Base-by-base conservation (phyloP, 2,888 invertebrate species). In the Trachelus troglodyta region DNA sequence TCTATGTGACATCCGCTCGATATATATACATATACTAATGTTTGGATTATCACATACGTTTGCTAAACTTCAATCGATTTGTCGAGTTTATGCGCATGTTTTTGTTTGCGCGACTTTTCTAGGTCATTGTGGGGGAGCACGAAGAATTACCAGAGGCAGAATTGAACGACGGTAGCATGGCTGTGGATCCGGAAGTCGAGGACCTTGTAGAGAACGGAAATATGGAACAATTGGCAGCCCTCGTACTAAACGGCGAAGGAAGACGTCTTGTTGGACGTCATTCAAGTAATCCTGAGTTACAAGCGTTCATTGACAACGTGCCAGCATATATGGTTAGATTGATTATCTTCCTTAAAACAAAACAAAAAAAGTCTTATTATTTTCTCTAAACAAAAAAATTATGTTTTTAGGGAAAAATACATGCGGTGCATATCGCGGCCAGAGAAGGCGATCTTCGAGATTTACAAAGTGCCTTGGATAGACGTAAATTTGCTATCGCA, bases 211-310 rank as follows among this genome's bases (percentile, higher is more conserved):
- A 94, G 85, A 93, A 93, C 82, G 95, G 97, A 12, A 97, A 97
- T 89, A 96, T 98, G 95, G 98, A 97, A 90, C 96, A 97, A 92
- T 92, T 98, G 87, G 98, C 98, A 35, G 94, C 96, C 76, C 92
- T 98, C 86, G 97, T 98, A 23, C 93, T 98, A 34, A 96, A 96
- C 85, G 98, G 98, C 4, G 96, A 98, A 88, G 98, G 98, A 0
- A 93, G 95, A 82, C 94, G 95, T 92, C 92, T 97, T 86, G 92
- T 96, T 87, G 94, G 96, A 79, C 93, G 95, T 85, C 93, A 93
- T 86, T 94, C 96, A 78, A 92, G 93, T 81, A 96, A 97, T 91
- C 93, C 95, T 9, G 97, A 97, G 90, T 93, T 97, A 71, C 96
- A 97, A 92, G 95, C 96, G 23, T 98, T 98, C 92, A 93, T 98